Evolutionary conservation across 1,140 invertebrate species (phyloP).

Genomic region (Dendroctonus valens): DNA sequence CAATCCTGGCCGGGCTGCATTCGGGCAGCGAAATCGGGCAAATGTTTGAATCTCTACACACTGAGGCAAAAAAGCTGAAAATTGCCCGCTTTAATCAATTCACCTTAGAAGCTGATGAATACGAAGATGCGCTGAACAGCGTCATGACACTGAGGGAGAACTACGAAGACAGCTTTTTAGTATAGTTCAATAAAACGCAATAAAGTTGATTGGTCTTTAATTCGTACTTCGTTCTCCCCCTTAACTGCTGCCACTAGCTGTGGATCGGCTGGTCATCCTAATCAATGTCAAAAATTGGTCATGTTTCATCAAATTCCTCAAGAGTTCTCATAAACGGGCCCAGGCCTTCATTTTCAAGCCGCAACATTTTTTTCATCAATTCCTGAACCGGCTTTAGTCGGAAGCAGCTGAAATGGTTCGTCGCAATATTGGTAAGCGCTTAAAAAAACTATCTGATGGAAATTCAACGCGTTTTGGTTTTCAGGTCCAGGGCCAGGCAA

Average conservation of each 20-base stretch:
- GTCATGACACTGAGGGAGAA: slow-evolving; percentile 67
- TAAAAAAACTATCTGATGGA: background rate
- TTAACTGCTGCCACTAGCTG: no score
- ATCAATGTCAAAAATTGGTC: slow-evolving; percentile 38
- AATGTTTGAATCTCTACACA: slow-evolving; percentile 67
- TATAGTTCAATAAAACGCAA: slow-evolving; percentile 30
- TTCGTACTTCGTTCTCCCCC: no score
- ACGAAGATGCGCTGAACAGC: slow-evolving; percentile 62
- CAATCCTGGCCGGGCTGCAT: slow-evolving; percentile 63
- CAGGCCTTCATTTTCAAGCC: slow-evolving; percentile 14
- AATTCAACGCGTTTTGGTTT: slow-evolving; percentile 4
- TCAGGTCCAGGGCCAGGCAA: slow-evolving; percentile 63
- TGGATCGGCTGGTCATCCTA: no score
- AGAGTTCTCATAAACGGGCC: slow-evolving; percentile 20
- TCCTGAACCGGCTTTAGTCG: background rate
- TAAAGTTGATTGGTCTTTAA: no score
- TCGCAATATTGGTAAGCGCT: slow-evolving; percentile 19
- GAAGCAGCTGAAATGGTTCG: slow-evolving; percentile 8
- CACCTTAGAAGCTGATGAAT: slow-evolving; percentile 67
- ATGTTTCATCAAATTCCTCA: slow-evolving; percentile 26
- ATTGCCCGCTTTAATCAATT: slow-evolving; percentile 65
- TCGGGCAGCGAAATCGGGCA: slow-evolving; percentile 57
- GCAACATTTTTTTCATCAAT: slow-evolving; percentile 16
- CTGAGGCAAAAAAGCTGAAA: slow-evolving; percentile 66
- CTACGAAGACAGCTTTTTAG: slow-evolving; percentile 63